Conservation (phyloP, 2,888 invertebrate species). For the Cephus pulcher region DNA sequence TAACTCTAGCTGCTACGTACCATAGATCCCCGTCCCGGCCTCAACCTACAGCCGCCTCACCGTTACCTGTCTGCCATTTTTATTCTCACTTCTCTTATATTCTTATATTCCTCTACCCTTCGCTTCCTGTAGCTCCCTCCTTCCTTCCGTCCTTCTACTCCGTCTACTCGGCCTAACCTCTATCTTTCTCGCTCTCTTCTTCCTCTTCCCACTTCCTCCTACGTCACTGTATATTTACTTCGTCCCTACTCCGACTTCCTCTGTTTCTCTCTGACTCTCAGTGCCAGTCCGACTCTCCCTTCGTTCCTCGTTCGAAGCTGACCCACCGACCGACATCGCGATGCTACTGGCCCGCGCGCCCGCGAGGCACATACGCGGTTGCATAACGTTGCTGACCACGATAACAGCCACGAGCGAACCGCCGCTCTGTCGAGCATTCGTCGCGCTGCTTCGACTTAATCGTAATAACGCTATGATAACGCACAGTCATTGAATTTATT, state of each 20-base stretch:
- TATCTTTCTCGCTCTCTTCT: not conserved
- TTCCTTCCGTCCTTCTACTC: constrained; percentile 23
- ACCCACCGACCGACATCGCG: constrained; percentile 42
- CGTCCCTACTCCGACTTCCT: not conserved
- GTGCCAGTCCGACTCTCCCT: not conserved
- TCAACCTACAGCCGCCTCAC: not conserved
- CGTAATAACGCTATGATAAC: not conserved
- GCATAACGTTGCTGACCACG: constrained; percentile 40
- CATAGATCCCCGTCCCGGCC: not conserved
- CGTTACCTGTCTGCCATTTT: not conserved
- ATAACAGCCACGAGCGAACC: not conserved
- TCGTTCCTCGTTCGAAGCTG: constrained; percentile 25
- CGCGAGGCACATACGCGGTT: constrained; percentile 19
- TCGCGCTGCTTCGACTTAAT: not conserved
- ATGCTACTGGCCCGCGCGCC: constrained; percentile 1
- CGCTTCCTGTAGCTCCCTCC: not conserved
- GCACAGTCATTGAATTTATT: not conserved
- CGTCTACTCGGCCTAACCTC: not conserved
- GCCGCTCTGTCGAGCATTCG: not conserved
- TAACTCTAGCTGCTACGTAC: not conserved
- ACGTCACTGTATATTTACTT: not conserved
- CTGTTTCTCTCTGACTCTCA: not conserved
- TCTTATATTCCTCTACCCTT: constrained; percentile 2
- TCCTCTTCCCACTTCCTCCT: not conserved
- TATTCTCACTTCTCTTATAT: constrained; percentile 1